A percentile compares a stretch with the other conserved stretches of the same genome.
Conservation (phyloP, 1,140 invertebrate genomes). For the Ctenoplectra terminalis region DNA sequence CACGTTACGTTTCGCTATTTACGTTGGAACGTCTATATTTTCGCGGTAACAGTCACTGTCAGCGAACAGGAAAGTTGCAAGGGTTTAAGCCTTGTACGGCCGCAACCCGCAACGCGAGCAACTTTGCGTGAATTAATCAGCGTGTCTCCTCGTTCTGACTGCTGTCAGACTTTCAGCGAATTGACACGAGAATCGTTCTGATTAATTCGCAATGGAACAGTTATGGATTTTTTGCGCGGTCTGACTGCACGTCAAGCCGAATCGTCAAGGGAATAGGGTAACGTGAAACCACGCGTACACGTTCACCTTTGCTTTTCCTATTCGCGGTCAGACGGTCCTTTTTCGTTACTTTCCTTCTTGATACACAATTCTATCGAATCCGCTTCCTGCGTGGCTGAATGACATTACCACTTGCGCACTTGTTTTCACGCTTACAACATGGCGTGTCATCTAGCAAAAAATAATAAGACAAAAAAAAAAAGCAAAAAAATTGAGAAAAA, state of each 20-base stretch:
- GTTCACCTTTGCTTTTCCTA: background rate
- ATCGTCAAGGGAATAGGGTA: background rate
- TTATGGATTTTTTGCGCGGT: background rate
- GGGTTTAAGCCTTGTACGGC: background rate
- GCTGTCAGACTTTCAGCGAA: conserved; percentile 29
- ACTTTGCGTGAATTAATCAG: conserved; percentile 51
- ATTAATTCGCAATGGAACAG: conserved; percentile 36
- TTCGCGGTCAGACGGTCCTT: background rate
- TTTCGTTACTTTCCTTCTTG: background rate
- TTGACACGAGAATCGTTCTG: conserved; percentile 47
- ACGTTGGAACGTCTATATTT: background rate
- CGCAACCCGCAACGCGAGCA: background rate
- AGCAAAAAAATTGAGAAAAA: background rate
- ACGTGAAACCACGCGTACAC: background rate
- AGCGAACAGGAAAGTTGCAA: background rate
- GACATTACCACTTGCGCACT: conserved; percentile 3
- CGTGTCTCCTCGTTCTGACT: background rate
- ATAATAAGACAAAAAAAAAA: background rate
- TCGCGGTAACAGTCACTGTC: background rate
- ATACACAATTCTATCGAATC: background rate
- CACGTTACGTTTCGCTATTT: background rate
- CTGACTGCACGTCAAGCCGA: conserved; percentile 12
- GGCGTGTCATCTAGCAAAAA: background rate
- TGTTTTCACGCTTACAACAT: background rate
- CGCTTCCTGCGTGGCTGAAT: conserved; percentile 19